These are phyloP conservation scores for Agonopterix subpropinquella DNA, from an alignment of 2,888 invertebrate genomes.

Conservation along the genomic window DNA sequence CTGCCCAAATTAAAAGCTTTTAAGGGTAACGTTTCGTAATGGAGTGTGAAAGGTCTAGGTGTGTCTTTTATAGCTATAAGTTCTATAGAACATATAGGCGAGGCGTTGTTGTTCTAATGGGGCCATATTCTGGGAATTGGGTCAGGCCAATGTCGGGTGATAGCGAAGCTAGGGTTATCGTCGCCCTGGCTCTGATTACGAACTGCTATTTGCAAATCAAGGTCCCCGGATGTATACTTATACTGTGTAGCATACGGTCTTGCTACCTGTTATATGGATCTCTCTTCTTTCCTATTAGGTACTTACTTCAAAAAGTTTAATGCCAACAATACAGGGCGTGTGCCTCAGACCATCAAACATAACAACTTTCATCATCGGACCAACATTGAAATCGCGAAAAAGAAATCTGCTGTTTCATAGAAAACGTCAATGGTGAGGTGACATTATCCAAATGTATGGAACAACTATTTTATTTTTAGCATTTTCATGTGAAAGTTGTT, in stretches of 20 bases:
- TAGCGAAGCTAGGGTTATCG: conserved; percentile 35
- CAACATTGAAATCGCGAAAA: no score
- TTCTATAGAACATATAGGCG: conserved; percentile 14
- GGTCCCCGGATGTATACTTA: conserved; percentile 10
- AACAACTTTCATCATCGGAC: no score
- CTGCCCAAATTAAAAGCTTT: conserved; percentile 15
- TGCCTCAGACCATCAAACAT: no score
- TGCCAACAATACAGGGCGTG: no score
- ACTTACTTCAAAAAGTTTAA: no score
- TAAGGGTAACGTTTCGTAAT: conserved; percentile 21
- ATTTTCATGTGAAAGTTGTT: no score
- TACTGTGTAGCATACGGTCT: background rate
- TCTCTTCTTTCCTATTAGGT: no score
- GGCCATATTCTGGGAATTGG: conserved; percentile 42
- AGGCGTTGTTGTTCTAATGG: conserved; percentile 43
- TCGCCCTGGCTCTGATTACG: conserved; percentile 14
- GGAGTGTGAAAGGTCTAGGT: conserved; percentile 42
- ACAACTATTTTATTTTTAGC: no score
- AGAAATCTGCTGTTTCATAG: no score
- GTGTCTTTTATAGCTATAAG: conserved; percentile 29
- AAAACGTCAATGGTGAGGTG: no score
- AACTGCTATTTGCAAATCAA: conserved; percentile 22
- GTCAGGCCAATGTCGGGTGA: conserved; percentile 53
- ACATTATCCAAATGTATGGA: no score
- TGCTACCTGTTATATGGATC: background rate